These are phyloP conservation scores for Gadopsis bispinosus DNA, from an alignment of 2,797 vertebrate species.

Conservation along the genomic window DNA sequence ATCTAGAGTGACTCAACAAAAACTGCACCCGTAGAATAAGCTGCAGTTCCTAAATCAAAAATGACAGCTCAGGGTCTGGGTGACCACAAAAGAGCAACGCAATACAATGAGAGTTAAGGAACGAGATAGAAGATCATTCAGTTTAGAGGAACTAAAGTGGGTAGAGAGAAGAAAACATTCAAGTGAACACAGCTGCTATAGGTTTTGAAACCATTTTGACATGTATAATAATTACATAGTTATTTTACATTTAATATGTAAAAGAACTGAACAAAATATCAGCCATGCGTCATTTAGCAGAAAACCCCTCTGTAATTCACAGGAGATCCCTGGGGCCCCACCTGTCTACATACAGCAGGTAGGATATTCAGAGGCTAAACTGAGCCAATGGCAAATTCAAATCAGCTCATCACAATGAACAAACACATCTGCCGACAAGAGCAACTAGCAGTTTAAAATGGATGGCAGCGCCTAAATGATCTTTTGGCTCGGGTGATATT, in stretches of 20 bases:
- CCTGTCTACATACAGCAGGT: slow-evolving; percentile 58
- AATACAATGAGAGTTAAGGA: neutral
- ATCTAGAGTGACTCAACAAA: neutral
- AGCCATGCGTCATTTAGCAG: slow-evolving; percentile 39
- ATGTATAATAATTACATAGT: slow-evolving; percentile 8
- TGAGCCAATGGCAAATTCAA: slow-evolving; percentile 39
- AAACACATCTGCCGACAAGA: slow-evolving; percentile 60
- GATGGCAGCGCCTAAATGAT: slow-evolving; percentile 59
- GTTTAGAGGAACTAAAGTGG: slow-evolving; percentile 5
- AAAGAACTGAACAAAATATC: slow-evolving; percentile 8
- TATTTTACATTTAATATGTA: slow-evolving; percentile 1
- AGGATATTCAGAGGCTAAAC: slow-evolving; percentile 49
- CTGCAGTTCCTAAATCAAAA: neutral
- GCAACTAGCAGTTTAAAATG: slow-evolving; percentile 61
- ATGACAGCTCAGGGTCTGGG: neutral
- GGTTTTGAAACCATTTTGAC: neutral
- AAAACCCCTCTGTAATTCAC: slow-evolving; percentile 33
- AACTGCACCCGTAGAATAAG: neutral
- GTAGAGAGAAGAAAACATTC: neutral
- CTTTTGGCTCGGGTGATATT: slow-evolving; percentile 53
- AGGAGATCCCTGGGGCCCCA: slow-evolving; percentile 27
- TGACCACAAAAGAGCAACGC: slow-evolving; percentile 8
- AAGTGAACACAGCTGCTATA: neutral
- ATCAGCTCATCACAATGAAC: slow-evolving; percentile 68
- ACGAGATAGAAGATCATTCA: neutral